Evolutionary conservation across 2,797 vertebrate genomes (phyloP).

Genomic region (Vireo griseus): DNA sequence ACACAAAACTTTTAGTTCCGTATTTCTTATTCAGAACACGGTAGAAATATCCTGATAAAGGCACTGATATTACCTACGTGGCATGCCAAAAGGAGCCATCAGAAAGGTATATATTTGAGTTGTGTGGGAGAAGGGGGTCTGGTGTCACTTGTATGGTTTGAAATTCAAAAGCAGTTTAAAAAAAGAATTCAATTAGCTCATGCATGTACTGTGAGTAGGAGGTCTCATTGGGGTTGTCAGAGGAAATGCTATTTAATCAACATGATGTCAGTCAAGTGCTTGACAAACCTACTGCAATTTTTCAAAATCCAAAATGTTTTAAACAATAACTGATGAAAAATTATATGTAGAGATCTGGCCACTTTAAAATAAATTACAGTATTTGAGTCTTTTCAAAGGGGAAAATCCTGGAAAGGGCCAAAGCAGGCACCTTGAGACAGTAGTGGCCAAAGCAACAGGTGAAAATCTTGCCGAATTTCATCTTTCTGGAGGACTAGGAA

Average conservation of each 20-base stretch:
- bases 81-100: neutral
- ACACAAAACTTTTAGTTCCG: neutral
- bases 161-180: slow-evolving; percentile 32
- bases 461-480: neutral
- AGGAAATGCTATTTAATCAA: slow-evolving; percentile 57
- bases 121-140: neutral
- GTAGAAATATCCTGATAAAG: neutral
- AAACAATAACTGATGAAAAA: neutral
- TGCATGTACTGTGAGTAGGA: slow-evolving; percentile 3
- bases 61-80: neutral
- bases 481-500: neutral
- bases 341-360: neutral
- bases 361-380: neutral
- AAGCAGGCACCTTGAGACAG: neutral
- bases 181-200: slow-evolving; percentile 40
- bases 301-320: neutral
- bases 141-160: neutral
- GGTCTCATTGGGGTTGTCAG: slow-evolving; percentile 30
- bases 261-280: slow-evolving; percentile 26
- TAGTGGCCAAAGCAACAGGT: fast-evolving
- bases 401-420: neutral
- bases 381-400: neutral
- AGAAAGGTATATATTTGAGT: neutral
- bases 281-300: slow-evolving; percentile 27
- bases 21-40: neutral